phyloP scores from a whole-genome alignment of 2,113 vertebrate genomes.

The Hemiscyllium ocellatum region DNA sequence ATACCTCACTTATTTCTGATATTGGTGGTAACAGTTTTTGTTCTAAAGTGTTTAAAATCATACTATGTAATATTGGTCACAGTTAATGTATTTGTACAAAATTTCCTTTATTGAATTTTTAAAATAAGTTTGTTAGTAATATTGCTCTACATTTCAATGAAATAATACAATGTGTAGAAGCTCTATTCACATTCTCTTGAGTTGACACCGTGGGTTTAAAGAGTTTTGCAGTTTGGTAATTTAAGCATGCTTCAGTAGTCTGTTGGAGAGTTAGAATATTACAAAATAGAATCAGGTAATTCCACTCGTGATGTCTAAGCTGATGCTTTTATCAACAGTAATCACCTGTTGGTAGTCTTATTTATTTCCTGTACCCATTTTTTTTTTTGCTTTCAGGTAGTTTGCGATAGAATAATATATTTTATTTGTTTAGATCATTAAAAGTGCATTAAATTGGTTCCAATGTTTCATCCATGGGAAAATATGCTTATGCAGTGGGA shows the following conservation, averaged over 20 bases:
- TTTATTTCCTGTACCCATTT: not conserved
- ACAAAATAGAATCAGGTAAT: not conserved
- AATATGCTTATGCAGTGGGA: not conserved
- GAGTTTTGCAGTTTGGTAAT: not conserved
- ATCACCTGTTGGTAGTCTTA: not conserved
- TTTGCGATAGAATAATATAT: not conserved
- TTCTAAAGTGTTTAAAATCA: not conserved
- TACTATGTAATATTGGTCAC: not conserved
- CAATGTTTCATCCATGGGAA: not conserved
- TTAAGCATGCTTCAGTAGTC: not conserved
- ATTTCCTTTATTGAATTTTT: not conserved
- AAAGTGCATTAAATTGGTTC: not conserved
- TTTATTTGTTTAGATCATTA: not conserved
- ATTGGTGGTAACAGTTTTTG: not conserved
- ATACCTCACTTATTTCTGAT: not conserved
- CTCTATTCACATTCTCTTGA: not conserved
- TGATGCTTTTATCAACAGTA: too few species aligned
- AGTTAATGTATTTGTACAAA: not conserved
- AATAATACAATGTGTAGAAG: not conserved
- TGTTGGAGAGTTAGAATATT: not conserved
- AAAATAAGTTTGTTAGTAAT: not conserved
- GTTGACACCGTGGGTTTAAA: not conserved
- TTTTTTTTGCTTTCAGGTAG: not conserved
- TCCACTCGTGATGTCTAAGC: too few species aligned
- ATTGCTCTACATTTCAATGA: not conserved